Percentiles rank a stretch among this genome's conserved stretches.
Conservation (phyloP, 1,140 invertebrate genomes). For the Helicoverpa zea region DNA sequence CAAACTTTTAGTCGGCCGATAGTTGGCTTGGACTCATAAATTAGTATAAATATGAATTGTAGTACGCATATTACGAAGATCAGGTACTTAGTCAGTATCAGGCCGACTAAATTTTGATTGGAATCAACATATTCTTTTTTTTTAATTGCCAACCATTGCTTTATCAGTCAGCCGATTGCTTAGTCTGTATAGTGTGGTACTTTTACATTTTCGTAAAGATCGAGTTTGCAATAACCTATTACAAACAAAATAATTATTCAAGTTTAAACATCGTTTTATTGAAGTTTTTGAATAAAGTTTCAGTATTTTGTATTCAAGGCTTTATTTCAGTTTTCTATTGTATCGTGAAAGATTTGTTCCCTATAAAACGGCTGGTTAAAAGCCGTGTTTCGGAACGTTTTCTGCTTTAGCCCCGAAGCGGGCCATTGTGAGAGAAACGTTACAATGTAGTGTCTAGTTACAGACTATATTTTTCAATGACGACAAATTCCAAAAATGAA, state of each 20-base stretch:
- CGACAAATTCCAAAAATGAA: background rate
- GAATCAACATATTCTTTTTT: no score
- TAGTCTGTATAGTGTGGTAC: no score
- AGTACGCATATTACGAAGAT: background rate
- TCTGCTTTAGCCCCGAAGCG: background rate
- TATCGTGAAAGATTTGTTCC: constrained; percentile 21
- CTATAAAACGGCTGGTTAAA: constrained; percentile 13
- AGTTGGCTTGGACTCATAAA: no score
- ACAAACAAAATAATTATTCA: constrained; percentile 21
- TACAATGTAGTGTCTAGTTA: background rate
- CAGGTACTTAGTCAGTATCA: no score
- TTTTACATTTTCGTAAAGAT: background rate
- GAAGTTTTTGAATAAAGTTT: constrained; percentile 10
- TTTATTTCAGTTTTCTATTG: constrained; percentile 12
- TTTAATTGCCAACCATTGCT: no score
- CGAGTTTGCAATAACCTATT: background rate
- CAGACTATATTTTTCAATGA: background rate
- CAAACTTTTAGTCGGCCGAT: no score
- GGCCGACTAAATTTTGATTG: no score
- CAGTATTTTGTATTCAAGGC: background rate
- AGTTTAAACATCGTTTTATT: constrained; percentile 12
- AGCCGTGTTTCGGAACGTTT: background rate
- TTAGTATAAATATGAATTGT: background rate
- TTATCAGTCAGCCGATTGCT: no score
- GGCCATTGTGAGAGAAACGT: background rate